Evolutionary conservation across 2,113 vertebrate species (phyloP).

Genomic region (Craseonycteris thonglongyai): DNA sequence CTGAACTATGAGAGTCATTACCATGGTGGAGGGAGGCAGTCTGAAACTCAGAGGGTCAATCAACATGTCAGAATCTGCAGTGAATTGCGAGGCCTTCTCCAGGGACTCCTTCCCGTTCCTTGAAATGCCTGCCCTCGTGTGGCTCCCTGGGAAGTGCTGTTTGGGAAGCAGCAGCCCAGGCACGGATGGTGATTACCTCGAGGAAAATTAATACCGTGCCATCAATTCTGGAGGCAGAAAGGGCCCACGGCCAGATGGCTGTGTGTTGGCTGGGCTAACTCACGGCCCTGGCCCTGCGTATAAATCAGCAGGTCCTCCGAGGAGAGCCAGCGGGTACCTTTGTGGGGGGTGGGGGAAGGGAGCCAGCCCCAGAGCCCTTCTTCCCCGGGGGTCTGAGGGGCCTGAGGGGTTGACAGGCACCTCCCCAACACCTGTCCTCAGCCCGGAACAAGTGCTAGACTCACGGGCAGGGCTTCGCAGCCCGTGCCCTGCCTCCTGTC

Average conservation of each 20-base stretch:
- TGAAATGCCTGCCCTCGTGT: neutral
- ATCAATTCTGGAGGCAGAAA: slow-evolving; percentile 40
- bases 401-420: neutral
- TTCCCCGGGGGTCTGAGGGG: neutral
- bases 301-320: slow-evolving; percentile 22
- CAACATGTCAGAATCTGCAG: neutral
- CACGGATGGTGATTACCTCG: neutral
- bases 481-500: neutral
- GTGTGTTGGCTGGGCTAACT: neutral
- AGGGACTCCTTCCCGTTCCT: neutral
- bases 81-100: neutral
- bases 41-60: neutral
- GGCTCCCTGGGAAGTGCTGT: neutral
- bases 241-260: slow-evolving; percentile 1
- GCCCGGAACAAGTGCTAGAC: neutral
- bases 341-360: neutral
- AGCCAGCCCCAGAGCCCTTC: neutral
- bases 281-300: neutral
- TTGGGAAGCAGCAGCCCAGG: neutral
- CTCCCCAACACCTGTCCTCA: neutral
- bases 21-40: neutral
- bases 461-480: rapidly evolving
- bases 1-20: neutral
- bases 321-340: neutral
- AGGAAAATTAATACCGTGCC: slow-evolving; percentile 12